phyloP scores from a whole-genome alignment of 23 tunicate genomes.

The Halocynthia roretzi region DNA sequence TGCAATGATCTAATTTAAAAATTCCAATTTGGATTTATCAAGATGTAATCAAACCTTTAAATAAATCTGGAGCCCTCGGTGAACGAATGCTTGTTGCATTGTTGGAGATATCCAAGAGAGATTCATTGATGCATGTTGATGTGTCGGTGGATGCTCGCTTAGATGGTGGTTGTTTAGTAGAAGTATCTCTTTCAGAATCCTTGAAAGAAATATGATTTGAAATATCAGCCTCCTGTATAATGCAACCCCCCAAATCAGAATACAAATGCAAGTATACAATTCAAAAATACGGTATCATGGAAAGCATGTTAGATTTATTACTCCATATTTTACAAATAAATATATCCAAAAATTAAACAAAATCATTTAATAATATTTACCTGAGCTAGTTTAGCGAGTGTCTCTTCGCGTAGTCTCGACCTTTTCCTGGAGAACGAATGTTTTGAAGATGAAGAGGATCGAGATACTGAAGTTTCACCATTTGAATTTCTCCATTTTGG shows the following conservation, averaged over 20 bases:
- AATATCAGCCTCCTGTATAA: no score
- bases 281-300: not conserved
- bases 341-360: not conserved
- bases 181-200: conserved; percentile 53
- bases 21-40: not conserved
- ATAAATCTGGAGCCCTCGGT: conserved; percentile 13
- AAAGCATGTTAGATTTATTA: not conserved
- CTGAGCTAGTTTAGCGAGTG: conserved; percentile 76
- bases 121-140: conserved; percentile 61
- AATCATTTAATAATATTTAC: conserved; percentile 15
- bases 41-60: conserved; percentile 2
- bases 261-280: not conserved
- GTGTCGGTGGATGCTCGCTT: conserved; percentile 85
- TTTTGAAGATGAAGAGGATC: conserved; percentile 55
- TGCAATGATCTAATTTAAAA: not conserved
- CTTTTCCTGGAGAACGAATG: conserved; percentile 60
- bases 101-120: conserved; percentile 61
- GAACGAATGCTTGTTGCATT: conserved; percentile 32
- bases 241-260: not conserved
- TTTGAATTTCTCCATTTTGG: conserved; percentile 67
- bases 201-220: not conserved
- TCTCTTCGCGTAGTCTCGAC: conserved; percentile 71
- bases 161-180: conserved; percentile 46
- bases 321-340: not conserved
- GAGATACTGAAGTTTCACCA: conserved; percentile 10